Conservation (phyloP, 1,140 invertebrate species). For the Penaeus chinensis region DNA sequence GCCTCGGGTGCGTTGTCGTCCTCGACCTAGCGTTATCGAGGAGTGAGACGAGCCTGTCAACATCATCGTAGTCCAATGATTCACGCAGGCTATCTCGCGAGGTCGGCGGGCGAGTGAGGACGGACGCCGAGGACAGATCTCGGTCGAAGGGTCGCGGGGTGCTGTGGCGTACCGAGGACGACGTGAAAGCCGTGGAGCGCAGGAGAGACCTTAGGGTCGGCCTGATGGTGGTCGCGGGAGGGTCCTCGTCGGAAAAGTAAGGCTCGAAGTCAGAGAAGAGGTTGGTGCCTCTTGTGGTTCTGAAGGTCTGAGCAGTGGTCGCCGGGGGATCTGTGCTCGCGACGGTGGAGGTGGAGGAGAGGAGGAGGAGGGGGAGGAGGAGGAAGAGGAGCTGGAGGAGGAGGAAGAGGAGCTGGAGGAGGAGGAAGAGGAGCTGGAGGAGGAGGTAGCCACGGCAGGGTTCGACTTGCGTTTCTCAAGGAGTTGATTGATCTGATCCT, state of each 20-base stretch:
- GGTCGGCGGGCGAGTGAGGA: not conserved
- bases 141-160: not conserved
- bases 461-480: slow-evolving; percentile 7
- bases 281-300: not conserved
- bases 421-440: not conserved
- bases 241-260: slow-evolving; percentile 38
- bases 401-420: not conserved
- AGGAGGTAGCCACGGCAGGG: not conserved
- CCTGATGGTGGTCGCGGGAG: not conserved
- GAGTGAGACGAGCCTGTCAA: no score
- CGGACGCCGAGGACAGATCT: not conserved
- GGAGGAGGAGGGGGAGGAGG: not conserved
- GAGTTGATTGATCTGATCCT: slow-evolving; percentile 33
- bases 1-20: no score
- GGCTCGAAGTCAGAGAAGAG: slow-evolving; percentile 19
- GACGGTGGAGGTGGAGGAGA: not conserved
- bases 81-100: no score
- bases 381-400: not conserved
- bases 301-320: not conserved
- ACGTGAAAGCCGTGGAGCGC: not conserved
- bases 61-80: no score
- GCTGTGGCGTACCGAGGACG: not conserved
- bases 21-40: no score
- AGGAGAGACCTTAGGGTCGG: not conserved
- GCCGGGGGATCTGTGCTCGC: not conserved